Evolutionary conservation across 2,888 invertebrate genomes (phyloP), one percentile per base, ranked within the genome.

Genomic region (Ennomos quercinarius): DNA sequence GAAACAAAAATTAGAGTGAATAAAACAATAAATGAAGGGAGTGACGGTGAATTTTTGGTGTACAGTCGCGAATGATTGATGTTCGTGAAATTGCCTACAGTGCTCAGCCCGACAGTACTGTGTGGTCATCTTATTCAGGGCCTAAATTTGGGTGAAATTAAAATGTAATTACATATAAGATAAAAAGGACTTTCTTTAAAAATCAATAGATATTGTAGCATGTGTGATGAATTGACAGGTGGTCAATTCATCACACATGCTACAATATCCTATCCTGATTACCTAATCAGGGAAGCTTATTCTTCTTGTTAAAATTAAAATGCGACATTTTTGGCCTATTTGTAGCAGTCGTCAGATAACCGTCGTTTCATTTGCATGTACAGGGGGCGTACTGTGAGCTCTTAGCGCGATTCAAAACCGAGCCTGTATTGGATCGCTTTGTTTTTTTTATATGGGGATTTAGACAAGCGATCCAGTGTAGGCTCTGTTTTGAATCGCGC

Each of bases 1-100:
- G 11, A 13, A 41, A 54, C 72, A 67, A 70, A 83, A 81, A 84
- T 83, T 80, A 78, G 78, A 82, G 84, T 66, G 79, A 85, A 84
- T 84, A 84, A 83, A 83, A 76, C 77, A 78, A 81, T 40, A 38
- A 86, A 84, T 84, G 81, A 85, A 81, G 80, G 78, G 77, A 81
- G 77, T 81, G 78, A 86, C 82, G 84, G 83, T 76, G 74, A 87
- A 85, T 83, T 85, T 88, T 81, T 73, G 80, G 82, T 78, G 81
- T 83, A 86, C 87, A 81, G 89, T 87, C 84, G 81, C 70, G 80
- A 79, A 81, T 90, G 91, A 91, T 91, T 89, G 91, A 91, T 91
- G 91, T 79, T 77, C 80, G 70, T 80, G 77, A 84, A 89, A 87
- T 87, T 86, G 86, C 58, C 55, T 46, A 58, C 81, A 78, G 79